Conservation (phyloP, 2,888 invertebrate species). For the Callyntrura guangdongensis region DNA sequence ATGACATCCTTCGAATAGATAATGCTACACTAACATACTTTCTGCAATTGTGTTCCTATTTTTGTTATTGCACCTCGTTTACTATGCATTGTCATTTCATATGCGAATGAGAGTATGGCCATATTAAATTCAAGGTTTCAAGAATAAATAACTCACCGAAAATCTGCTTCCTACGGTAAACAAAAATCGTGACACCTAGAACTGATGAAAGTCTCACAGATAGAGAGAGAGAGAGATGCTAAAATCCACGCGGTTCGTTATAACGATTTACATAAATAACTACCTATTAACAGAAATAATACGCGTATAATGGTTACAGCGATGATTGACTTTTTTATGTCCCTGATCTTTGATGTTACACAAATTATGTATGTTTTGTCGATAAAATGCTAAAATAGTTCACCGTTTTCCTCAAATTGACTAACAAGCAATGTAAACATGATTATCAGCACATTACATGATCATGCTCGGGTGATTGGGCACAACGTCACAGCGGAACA, state of each 20-base stretch:
- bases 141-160: background rate
- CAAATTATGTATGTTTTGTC: conserved; percentile 18
- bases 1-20: conserved; percentile 36
- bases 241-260: too few species aligned
- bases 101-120: conserved; percentile 4
- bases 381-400: conserved; percentile 1
- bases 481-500: background rate
- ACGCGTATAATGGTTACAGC: background rate
- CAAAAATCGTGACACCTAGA: conserved; percentile 2
- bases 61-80: conserved; percentile 9
- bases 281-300: too few species aligned
- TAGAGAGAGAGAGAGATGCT: too few species aligned
- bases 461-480: background rate
- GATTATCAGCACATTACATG: conserved; percentile 16
- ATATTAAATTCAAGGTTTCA: conserved; percentile 39
- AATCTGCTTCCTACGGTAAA: background rate
- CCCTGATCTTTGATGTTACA: conserved; percentile 30
- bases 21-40: conserved; percentile 1
- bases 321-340: background rate
- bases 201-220: background rate
- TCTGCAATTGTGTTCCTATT: conserved; percentile 22
- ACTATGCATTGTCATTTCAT: background rate
- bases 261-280: too few species aligned
- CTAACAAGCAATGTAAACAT: background rate
- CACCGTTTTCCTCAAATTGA: conserved; percentile 45